Percentiles rank a stretch among this genome's conserved stretches.
Evolutionary conservation across 2,888 invertebrate species (phyloP).

Genomic region (Eledona agricola): DNA sequence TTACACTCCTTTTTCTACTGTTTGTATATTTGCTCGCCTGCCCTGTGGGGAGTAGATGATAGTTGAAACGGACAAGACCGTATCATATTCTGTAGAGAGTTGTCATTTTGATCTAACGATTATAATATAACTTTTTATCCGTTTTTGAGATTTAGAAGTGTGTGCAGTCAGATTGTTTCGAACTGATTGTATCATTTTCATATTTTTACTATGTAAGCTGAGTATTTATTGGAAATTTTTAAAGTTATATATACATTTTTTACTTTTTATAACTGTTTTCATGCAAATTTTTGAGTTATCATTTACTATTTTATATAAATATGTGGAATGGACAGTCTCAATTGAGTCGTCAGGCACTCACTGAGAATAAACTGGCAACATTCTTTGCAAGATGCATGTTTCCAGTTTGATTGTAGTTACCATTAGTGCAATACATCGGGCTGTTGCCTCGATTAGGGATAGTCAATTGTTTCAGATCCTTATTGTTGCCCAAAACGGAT

Average conservation of each 20-base stretch:
- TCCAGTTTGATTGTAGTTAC: constrained; percentile 57
- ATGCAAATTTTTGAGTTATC: constrained; percentile 54
- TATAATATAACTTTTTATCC: constrained; percentile 60
- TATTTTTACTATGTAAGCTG: constrained; percentile 60
- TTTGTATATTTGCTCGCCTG: constrained; percentile 62
- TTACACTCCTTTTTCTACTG: constrained; percentile 64
- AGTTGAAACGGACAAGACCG: constrained; percentile 54
- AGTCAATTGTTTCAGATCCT: constrained; percentile 62
- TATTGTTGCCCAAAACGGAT: constrained; percentile 60
- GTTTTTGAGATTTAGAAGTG: constrained; percentile 58
- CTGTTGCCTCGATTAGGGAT: constrained; percentile 59
- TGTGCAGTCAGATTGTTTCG: constrained; percentile 57
- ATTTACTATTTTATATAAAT: constrained; percentile 54
- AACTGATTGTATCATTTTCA: constrained; percentile 57
- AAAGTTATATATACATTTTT: constrained; percentile 61
- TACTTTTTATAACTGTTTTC: constrained; percentile 62
- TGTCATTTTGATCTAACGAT: constrained; percentile 59
- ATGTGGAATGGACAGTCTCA: constrained; percentile 47
- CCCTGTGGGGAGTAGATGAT: constrained; percentile 54
- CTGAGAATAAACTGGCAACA: constrained; percentile 44
- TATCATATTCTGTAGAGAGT: constrained; percentile 61
- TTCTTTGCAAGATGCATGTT: constrained; percentile 40
- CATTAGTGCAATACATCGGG: constrained; percentile 63
- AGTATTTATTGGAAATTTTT: constrained; percentile 61
- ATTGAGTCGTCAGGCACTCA: constrained; percentile 38